phyloP scores from a whole-genome alignment of 2,888 invertebrate genomes.

The Empis stercorea region DNA sequence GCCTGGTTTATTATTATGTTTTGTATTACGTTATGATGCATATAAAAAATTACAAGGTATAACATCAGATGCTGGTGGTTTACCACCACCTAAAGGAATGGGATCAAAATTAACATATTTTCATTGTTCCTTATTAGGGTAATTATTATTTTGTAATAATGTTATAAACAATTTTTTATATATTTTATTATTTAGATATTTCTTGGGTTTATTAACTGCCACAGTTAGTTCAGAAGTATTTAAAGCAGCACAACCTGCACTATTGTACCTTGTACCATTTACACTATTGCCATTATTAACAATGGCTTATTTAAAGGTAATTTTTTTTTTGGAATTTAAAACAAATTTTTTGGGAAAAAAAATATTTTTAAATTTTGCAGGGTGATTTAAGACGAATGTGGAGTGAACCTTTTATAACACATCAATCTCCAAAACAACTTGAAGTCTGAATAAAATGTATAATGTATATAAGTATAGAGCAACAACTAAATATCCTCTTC shows the following conservation, averaged over 20 bases:
- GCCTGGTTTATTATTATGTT: constrained; percentile 90
- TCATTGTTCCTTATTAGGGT: constrained; percentile 93
- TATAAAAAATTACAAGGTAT: constrained; percentile 69
- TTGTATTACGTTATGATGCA: constrained; percentile 93
- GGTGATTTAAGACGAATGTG: constrained; percentile 96
- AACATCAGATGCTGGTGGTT: constrained; percentile 44
- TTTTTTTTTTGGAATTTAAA: background rate
- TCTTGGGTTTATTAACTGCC: constrained; percentile 89
- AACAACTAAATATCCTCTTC: too few species aligned
- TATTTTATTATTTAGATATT: constrained; percentile 44
- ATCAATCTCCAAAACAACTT: constrained; percentile 66
- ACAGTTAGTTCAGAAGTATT: constrained; percentile 96
- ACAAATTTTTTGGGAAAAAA: background rate
- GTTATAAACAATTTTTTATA: background rate
- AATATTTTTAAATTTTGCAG: constrained; percentile 40
- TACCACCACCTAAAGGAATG: constrained; percentile 42
- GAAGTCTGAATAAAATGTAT: constrained; percentile 49
- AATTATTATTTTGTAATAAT: too few species aligned
- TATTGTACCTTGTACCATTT: constrained; percentile 94
- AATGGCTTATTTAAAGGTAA: constrained; percentile 94
- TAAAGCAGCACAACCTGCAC: constrained; percentile 95
- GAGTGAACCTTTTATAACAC: constrained; percentile 88
- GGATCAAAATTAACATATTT: constrained; percentile 78
- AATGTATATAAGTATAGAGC: too few species aligned
- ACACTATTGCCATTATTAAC: constrained; percentile 90